Evolutionary conservation across 2,888 invertebrate genomes (phyloP), one percentile per base, ranked within the genome.

Genomic region (Eupithecia subumbrata): DNA sequence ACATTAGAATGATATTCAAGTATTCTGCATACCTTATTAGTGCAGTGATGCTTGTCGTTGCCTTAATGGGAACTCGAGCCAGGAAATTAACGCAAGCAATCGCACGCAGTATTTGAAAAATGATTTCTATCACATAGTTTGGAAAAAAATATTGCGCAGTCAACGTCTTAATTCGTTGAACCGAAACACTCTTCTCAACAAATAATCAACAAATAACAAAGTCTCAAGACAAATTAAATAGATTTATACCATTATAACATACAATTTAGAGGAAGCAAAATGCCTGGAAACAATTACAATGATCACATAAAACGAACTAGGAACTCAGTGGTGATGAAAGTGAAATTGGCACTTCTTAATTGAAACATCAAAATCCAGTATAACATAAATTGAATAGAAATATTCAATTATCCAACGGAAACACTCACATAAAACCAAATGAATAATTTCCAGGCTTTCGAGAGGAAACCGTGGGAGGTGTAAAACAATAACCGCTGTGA

Each of bases 401-500:
- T 60, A 67, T 80, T 81, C 81, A 83, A 84, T 86, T 83, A 84
- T 81, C 80, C 80, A 81, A 77, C 85, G 85, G 87, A 86, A 86
- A 83, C 80, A 83, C 70, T 77, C 69, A 34, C 83, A 86, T 81
- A 83, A 84, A 87, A 84, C 82, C 83, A 84, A 87, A 88, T 88
- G 85, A 89, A 86, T 89, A 84, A 89, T 90, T 90, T 90, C 91
- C 88, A 85, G 67, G 87, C 93, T 93, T 93, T 93, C 93, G 88
- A 90, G 87, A 85, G 85, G 89, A 93, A 93, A 93, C 89, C 93
- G 93, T 93, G 93, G 86, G 93, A 93, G 83, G 77, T 69, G 70
- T 78, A 74, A 79, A 89, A 92, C 92, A 93, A 92, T 92, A 88
- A 90, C 82, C 75, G 74, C 77, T 68, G 68, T 78, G 77, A 67